Evolutionary conservation across 2,888 invertebrate genomes (phyloP), one percentile per base, ranked within the genome.

Genomic region (Sminthurides aquaticus): DNA sequence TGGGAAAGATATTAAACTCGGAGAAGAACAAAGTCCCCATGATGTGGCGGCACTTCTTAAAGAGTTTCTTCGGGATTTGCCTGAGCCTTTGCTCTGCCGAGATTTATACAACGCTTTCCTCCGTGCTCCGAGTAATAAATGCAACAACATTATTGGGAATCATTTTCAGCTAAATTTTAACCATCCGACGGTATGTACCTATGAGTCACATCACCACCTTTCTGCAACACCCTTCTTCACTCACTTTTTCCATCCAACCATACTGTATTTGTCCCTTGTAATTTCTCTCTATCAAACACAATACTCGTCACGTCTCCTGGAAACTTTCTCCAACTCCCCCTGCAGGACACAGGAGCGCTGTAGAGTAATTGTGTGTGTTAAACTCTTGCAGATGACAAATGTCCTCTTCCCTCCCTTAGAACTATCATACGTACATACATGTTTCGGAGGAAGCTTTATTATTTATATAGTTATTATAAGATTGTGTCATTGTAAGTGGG

Each of bases 11-110:
- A 74, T 77, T 28, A 86, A 87, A 76, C 81, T 94, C 74, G 88
- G 87, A 71, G 84, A 87, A 11, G 89, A 90, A 56, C 88, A 88
- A 75, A 90, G 91, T 79, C 92, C 94, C 1, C 94, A 96, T 79
- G 95, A 96, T 78, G 91, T 95, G 64, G 95, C 93, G 8, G 90
- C 92, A 0, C 82, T 96, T 49, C 84, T 96, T 34, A 96, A 96
- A 79, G 95, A 95, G 80, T 96, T 89, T 81, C 86, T 96, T 73
- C 82, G 96, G 60, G 95, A 96, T 78, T 81, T 96, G 49, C 95
- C 95, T 0, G 95, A 96, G 77, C 91, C 95, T 8, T 82, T 96
- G 68, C 85, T 96, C 52, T 93, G 93, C 77, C 84, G 89, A 75
- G 91, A 91, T 77, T 84, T 96, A 49, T 96, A 95, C 78, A 84